Evolutionary conservation across 2,113 vertebrate species (phyloP), one percentile per base, ranked within the genome.

Genomic region (Podiceps cristatus): DNA sequence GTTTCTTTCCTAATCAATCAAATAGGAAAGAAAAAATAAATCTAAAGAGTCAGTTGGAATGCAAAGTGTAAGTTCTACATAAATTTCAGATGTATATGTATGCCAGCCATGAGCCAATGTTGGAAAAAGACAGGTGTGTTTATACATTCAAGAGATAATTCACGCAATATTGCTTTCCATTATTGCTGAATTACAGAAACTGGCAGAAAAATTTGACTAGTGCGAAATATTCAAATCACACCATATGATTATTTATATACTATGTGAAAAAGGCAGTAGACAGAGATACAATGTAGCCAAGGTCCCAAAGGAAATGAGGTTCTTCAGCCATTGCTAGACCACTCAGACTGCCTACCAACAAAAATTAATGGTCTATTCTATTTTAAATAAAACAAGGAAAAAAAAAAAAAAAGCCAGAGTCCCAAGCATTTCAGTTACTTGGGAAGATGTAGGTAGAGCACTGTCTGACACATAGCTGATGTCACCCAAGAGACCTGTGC

Each of bases 381-480:
- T 37, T 62, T 44, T 13, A 84, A 52, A 78, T 13, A 7, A 24
- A 84, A n/a, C 25, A 49, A 63, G 42, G 11, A 42, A 11, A 37
- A 37, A 37, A 37, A 37, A 37, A 37, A 37, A 37, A 42, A 19
- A 23, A 42, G 45, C 40, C 23, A 23, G 17, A 22, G 9, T 17
- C 17, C 40, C 42, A 37, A 62, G 63, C 63, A 20, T 24, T 58
- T 58, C 27, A 31, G 35, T 35, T 52, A n/a, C 19, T 9, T 8
- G 17, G 40, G 40, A 59, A 31, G 24, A 29, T 9, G 8, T 6
- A 16, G 1, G 44, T 18, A 69, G 37, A 1, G 0, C 23, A 8
- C 23, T 15, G 55, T 11, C 19, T 0, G 0, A 77, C 22, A 31
- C 42, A 27, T 0, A 23, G 47, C 66, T n/a, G 31, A 47, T 28